A percentile compares a stretch with the other conserved stretches of the same genome.
Conservation (phyloP, 2,888 invertebrate genomes). For the Epinotia brunnichana region DNA sequence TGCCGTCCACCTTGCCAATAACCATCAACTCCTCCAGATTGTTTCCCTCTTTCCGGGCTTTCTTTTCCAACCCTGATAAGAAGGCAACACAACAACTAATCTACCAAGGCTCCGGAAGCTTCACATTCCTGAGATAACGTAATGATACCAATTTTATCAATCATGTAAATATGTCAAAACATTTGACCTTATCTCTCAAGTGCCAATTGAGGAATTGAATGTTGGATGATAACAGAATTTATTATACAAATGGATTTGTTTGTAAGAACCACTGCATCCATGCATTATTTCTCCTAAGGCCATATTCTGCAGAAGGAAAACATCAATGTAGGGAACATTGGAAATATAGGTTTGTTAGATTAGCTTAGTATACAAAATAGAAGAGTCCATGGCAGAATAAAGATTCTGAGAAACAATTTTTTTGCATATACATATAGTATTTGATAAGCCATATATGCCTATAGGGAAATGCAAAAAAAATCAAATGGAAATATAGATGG, state of each 20-base stretch:
- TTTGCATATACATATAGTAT: no score
- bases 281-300: no score
- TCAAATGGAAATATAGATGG: no score
- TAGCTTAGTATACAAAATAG: no score
- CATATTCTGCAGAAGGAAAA: neutral
- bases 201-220: conserved; percentile 7
- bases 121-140: conserved; percentile 34
- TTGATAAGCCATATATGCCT: no score
- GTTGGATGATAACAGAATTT: conserved; percentile 1
- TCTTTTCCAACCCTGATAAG: conserved; percentile 13
- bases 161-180: conserved; percentile 29
- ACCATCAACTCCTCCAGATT: no score
- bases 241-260: neutral
- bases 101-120: conserved; percentile 40
- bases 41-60: no score
- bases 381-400: no score
- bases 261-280: no score
- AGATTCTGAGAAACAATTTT: no score
- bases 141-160: conserved; percentile 27
- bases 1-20: no score
- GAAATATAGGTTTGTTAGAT: neutral
- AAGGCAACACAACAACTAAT: conserved; percentile 28
- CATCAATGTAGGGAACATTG: neutral
- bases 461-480: no score
- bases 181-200: conserved; percentile 10